Evolutionary conservation across 2,113 vertebrate genomes (phyloP).

Genomic region (Eidolon helvum): DNA sequence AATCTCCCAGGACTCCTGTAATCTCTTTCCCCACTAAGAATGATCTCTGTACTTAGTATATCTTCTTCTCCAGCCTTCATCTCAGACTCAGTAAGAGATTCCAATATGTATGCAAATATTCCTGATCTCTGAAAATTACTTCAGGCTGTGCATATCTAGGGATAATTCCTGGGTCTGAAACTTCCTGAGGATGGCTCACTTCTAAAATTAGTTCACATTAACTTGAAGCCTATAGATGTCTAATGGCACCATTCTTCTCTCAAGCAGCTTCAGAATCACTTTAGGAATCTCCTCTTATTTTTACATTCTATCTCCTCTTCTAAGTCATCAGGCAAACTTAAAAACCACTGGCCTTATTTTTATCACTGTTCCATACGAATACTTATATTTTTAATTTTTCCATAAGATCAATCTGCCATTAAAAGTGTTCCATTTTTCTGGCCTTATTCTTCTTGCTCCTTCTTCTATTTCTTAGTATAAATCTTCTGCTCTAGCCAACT

Average conservation of each 20-base stretch:
- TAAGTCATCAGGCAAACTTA: neutral
- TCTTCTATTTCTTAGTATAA: neutral
- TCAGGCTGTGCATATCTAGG: neutral
- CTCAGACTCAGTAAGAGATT: neutral
- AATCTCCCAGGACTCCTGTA: neutral
- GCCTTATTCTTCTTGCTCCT: neutral
- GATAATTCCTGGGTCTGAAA: neutral
- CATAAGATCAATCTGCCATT: neutral
- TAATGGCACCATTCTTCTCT: neutral
- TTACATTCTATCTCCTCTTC: neutral
- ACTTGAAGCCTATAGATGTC: neutral
- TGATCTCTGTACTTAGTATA: neutral
- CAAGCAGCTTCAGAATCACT: neutral
- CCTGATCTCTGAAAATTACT: neutral
- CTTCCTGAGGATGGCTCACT: neutral
- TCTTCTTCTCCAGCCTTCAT: neutral
- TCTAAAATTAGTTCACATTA: neutral
- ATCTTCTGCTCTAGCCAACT: neutral
- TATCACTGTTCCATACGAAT: neutral
- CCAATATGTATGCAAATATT: neutral
- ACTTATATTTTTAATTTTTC: neutral
- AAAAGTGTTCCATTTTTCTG: neutral
- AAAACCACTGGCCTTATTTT: neutral
- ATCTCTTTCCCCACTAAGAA: neutral
- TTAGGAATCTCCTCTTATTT: neutral